phyloP scores from a whole-genome alignment of 2,888 invertebrate species.

The Lithodes maja region DNA sequence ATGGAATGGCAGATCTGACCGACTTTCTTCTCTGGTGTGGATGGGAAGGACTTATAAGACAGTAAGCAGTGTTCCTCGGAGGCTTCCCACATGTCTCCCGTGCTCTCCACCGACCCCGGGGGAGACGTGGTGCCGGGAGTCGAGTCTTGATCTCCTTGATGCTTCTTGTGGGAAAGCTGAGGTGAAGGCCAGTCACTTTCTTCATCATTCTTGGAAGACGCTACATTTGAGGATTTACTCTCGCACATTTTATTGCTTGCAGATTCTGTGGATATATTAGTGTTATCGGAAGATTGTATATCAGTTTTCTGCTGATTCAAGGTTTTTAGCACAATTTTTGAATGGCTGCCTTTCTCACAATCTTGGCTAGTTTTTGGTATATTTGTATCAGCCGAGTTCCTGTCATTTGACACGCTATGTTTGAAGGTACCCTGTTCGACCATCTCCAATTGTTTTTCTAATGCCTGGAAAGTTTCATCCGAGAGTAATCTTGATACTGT shows the following conservation, averaged over 20 bases:
- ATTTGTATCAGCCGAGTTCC: neutral
- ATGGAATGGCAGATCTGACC: slow-evolving; percentile 61
- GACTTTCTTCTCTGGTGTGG: slow-evolving; percentile 56
- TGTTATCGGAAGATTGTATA: neutral
- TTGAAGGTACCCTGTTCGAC: neutral
- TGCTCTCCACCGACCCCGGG: slow-evolving; percentile 5
- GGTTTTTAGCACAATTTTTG: neutral
- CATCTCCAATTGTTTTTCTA: slow-evolving; percentile 13
- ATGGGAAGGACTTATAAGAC: slow-evolving; percentile 54
- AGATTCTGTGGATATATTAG: neutral
- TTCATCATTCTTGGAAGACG: neutral
- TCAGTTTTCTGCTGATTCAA: neutral
- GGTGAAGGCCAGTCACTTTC: neutral
- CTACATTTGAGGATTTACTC: neutral
- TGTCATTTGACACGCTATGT: neutral
- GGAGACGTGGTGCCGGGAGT: neutral
- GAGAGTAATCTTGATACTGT: neutral
- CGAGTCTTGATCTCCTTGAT: neutral
- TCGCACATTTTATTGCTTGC: neutral
- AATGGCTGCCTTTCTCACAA: neutral
- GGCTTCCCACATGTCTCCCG: slow-evolving; percentile 1
- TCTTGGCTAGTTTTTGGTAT: neutral
- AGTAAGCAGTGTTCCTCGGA: slow-evolving; percentile 40
- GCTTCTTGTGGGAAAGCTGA: neutral
- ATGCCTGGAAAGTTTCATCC: neutral